Evolutionary conservation across 2,797 vertebrate species (phyloP).

Genomic region (Malurus splendens): DNA sequence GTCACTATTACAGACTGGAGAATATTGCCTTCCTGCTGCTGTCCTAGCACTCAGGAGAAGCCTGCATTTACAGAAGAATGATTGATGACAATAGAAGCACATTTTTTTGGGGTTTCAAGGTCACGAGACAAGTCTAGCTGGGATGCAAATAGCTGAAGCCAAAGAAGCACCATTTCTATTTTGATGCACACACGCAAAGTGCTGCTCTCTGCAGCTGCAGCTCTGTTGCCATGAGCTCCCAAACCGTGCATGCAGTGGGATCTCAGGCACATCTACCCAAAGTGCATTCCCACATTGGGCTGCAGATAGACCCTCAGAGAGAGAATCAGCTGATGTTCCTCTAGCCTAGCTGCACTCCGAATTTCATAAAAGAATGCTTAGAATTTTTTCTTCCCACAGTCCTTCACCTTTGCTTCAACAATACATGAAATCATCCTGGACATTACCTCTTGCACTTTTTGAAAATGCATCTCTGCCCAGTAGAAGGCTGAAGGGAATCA

Average conservation of each 20-base stretch:
- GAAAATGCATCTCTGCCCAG: not conserved
- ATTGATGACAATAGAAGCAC: not conserved
- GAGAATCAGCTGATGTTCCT: not conserved
- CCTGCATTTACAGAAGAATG: not conserved
- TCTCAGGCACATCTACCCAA: not conserved
- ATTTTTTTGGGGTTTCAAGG: not conserved
- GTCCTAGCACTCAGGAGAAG: not conserved
- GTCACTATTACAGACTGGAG: not conserved
- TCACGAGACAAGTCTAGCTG: not conserved
- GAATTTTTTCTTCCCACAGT: not conserved
- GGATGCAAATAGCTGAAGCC: not conserved
- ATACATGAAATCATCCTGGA: not conserved
- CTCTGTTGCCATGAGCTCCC: not conserved
- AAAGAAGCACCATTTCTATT: not conserved
- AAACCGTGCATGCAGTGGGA: not conserved
- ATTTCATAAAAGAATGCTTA: not conserved
- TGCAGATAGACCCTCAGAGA: not conserved
- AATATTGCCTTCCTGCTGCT: not conserved
- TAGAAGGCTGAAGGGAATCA: not conserved
- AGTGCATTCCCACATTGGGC: accelerated
- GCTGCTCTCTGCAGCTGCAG: not conserved
- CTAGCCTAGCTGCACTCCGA: not conserved
- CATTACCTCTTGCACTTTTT: not conserved
- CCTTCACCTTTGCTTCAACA: conserved; percentile 1
- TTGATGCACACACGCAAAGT: not conserved